These are phyloP conservation scores for Cyprinodon variegatus DNA, from an alignment of 2,113 vertebrate species.

Conservation along the genomic window DNA sequence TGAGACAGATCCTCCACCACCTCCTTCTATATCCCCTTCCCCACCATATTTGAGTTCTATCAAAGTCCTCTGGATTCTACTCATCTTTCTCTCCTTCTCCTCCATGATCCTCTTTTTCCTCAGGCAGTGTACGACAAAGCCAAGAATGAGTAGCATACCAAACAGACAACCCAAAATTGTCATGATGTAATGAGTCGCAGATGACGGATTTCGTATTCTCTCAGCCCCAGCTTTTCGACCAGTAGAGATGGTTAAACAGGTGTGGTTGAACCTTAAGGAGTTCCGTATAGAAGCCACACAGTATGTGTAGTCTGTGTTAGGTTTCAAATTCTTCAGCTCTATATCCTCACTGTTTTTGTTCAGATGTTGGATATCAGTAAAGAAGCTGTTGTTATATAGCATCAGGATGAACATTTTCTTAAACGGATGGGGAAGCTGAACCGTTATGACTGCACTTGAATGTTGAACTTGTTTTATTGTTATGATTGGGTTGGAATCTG, in stretches of 20 bases:
- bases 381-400: slow-evolving; percentile 92
- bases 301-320: slow-evolving; percentile 96
- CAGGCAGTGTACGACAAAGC: slow-evolving; percentile 90
- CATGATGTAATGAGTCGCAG: slow-evolving; percentile 97
- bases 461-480: slow-evolving; percentile 85
- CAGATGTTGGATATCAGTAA: slow-evolving; percentile 89
- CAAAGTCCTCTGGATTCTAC: slow-evolving; percentile 90
- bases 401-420: slow-evolving; percentile 96
- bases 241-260: slow-evolving; percentile 91
- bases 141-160: slow-evolving; percentile 92
- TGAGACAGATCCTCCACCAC: slow-evolving; percentile 81
- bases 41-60: slow-evolving; percentile 93
- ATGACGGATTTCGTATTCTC: slow-evolving; percentile 78
- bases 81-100: slow-evolving; percentile 86
- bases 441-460: slow-evolving; percentile 86
- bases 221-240: slow-evolving; percentile 75
- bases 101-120: slow-evolving; percentile 86
- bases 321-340: slow-evolving; percentile 85
- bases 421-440: slow-evolving; percentile 92
- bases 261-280: slow-evolving; percentile 93
- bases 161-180: slow-evolving; percentile 94
- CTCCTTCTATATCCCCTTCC: slow-evolving; percentile 87
- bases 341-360: slow-evolving; percentile 89
- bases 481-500: slow-evolving; percentile 84
- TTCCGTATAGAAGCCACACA: slow-evolving; percentile 94